phyloP scores from a whole-genome alignment of 2,797 vertebrate genomes.

The Phataginus tetradactyla region DNA sequence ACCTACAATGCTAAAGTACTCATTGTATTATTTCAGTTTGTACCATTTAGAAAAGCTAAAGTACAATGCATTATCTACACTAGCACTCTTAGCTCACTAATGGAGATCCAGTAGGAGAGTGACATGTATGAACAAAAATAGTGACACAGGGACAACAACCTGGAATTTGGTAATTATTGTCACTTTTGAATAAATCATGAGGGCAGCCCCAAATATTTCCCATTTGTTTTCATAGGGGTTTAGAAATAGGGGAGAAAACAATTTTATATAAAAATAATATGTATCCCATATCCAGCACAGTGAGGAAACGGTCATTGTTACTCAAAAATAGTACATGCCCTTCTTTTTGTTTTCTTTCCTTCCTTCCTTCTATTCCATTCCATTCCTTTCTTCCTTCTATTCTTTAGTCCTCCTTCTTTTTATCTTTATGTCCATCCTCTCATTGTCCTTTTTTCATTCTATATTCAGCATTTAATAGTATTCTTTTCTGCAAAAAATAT shows the following conservation, averaged over 20 bases:
- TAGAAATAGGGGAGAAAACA: background rate
- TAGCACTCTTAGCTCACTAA: background rate
- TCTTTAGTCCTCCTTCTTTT: background rate
- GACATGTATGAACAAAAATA: background rate
- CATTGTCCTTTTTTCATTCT: background rate
- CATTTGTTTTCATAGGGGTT: background rate
- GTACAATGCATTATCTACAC: background rate
- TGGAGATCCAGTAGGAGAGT: background rate
- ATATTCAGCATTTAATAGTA: background rate
- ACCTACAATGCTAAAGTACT: background rate
- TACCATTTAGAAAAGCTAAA: background rate
- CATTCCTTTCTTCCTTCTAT: background rate
- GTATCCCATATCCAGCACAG: background rate
- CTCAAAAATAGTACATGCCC: background rate
- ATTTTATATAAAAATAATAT: background rate
- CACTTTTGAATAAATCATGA: background rate
- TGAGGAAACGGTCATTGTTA: background rate
- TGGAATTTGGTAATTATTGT: background rate
- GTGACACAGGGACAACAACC: background rate
- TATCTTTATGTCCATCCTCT: background rate
- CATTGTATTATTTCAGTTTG: constrained; percentile 2
- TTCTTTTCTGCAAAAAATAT: background rate
- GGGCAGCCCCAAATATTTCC: background rate
- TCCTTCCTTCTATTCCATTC: background rate
- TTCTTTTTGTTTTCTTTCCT: background rate